Evolutionary conservation across 2,113 vertebrate species (phyloP).

Genomic region (Ceyx margarethae): DNA sequence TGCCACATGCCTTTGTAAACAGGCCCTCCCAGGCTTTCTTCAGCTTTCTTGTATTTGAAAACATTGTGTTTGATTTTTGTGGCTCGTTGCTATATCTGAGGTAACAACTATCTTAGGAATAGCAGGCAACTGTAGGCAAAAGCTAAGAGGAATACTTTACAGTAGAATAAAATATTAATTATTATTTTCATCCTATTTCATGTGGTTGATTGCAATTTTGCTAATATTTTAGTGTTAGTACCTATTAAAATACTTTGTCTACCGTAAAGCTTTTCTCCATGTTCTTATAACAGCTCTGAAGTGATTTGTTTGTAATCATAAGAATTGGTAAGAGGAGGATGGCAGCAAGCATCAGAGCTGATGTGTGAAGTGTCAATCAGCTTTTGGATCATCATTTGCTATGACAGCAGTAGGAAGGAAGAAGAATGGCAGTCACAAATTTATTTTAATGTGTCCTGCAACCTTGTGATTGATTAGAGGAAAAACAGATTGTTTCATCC

Average conservation of each 20-base stretch:
- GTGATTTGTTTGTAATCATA: neutral
- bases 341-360: neutral
- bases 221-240: neutral
- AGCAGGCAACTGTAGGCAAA: neutral
- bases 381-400: slow-evolving; percentile 47
- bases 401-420: slow-evolving; percentile 29
- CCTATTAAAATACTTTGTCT: neutral
- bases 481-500: slow-evolving; percentile 66
- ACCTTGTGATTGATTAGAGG: slow-evolving; percentile 52
- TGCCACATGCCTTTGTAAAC: no score
- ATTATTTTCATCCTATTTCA: neutral
- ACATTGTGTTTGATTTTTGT: neutral
- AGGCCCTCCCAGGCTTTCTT: no score
- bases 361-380: slow-evolving; percentile 5
- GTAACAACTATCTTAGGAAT: neutral
- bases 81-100: neutral
- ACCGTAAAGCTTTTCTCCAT: neutral
- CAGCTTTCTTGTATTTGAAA: neutral
- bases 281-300: neutral
- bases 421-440: neutral
- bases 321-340: neutral
- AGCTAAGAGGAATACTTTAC: neutral
- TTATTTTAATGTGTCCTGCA: slow-evolving; percentile 57
- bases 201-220: neutral
- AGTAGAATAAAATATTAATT: neutral